Percentiles rank a stretch among this genome's conserved stretches.
Evolutionary conservation across 2,113 vertebrate species (phyloP).

Genomic region (Monopterus albus): DNA sequence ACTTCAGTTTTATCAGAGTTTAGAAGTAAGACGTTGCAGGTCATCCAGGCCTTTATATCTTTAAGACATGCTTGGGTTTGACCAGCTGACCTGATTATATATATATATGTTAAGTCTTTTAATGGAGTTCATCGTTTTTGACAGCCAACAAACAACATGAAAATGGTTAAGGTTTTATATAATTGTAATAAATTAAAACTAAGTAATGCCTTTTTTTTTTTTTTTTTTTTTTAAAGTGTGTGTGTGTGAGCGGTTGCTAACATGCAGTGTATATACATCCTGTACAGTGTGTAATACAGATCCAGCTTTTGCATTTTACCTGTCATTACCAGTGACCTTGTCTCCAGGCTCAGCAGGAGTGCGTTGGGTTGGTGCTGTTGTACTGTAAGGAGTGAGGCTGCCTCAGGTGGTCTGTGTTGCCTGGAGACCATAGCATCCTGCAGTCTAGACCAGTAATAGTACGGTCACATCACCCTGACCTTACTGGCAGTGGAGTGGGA

Average conservation of each 20-base stretch:
- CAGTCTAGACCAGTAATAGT: slow-evolving; percentile 12
- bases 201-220: too few species aligned
- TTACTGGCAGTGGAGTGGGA: not conserved
- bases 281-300: not conserved
- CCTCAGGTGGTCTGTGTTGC: slow-evolving; percentile 44
- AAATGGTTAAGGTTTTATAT: too few species aligned
- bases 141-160: too few species aligned
- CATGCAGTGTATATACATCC: not conserved
- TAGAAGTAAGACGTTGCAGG: too few species aligned
- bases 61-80: too few species aligned
- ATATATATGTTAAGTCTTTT: too few species aligned
- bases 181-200: too few species aligned
- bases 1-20: too few species aligned
- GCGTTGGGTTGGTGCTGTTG: slow-evolving; percentile 5
- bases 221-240: too few species aligned
- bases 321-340: slow-evolving; percentile 22
- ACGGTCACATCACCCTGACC: slow-evolving; percentile 19
- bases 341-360: slow-evolving; percentile 6
- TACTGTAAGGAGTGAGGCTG: not conserved
- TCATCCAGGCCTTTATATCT: too few species aligned
- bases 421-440: slow-evolving; percentile 51
- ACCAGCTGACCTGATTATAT: too few species aligned
- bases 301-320: not conserved
- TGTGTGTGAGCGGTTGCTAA: not conserved
- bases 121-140: too few species aligned